Evolutionary conservation across 2,113 vertebrate species (phyloP).

Genomic region (Chaenocephalus aceratus): DNA sequence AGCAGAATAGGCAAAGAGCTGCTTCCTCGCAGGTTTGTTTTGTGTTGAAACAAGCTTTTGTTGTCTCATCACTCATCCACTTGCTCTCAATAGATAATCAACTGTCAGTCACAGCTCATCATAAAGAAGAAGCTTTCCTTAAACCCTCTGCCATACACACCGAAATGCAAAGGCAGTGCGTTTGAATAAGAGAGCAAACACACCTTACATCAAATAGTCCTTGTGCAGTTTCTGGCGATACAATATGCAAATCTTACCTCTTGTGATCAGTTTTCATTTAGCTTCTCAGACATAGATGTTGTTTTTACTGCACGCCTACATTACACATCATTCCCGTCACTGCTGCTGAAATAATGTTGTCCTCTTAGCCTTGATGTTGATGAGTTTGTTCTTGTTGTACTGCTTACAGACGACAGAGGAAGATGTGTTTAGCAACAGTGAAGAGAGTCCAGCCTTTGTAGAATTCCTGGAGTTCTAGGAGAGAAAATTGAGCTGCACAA

Average conservation of each 20-base stretch:
- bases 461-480: conserved; percentile 93
- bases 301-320: not conserved
- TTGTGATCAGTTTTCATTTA: not conserved
- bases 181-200: conserved; percentile 20
- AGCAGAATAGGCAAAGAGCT: conserved; percentile 7
- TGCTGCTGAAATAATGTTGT: not conserved
- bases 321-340: not conserved
- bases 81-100: conserved; percentile 37
- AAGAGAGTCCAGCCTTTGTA: conserved; percentile 92
- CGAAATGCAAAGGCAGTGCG: conserved; percentile 28
- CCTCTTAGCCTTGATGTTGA: conserved; percentile 9
- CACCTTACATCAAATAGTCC: not conserved
- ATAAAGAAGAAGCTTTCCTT: conserved; percentile 7
- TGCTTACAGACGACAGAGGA: conserved; percentile 91
- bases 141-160: conserved; percentile 4
- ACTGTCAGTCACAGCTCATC: conserved; percentile 12
- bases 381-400: not conserved
- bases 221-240: not conserved
- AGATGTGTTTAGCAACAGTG: conserved; percentile 93
- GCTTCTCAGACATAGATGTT: not conserved
- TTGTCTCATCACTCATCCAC: not conserved
- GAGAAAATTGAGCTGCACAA: conserved; percentile 94
- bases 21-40: conserved; percentile 8
- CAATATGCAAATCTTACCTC: not conserved
- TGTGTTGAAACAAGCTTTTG: conserved; percentile 5